phyloP scores from a whole-genome alignment of 2,113 vertebrate species.

The Machaerirhynchus nigripectus region DNA sequence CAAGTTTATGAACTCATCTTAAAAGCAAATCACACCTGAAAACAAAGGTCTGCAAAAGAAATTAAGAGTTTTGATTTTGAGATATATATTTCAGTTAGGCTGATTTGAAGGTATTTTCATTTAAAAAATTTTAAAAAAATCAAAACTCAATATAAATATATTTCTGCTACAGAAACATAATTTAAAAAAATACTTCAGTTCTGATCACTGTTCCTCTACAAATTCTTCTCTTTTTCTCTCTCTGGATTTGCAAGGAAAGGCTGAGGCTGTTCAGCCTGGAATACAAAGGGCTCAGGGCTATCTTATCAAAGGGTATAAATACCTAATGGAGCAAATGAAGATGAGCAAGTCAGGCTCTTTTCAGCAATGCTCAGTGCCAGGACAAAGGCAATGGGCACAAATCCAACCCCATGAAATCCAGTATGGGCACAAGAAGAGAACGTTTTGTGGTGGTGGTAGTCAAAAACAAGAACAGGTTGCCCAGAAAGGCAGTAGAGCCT shows the following conservation, averaged over 20 bases:
- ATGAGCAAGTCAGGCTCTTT: neutral
- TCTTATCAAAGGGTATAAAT: neutral
- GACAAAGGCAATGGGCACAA: neutral
- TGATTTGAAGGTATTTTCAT: neutral
- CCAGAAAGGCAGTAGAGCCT: neutral
- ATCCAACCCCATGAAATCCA: neutral
- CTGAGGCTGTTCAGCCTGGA: neutral
- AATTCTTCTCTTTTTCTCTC: neutral
- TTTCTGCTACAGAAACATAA: neutral
- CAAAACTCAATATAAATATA: neutral
- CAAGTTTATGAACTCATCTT: neutral
- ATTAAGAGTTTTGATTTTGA: neutral
- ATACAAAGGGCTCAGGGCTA: neutral
- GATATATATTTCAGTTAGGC: neutral
- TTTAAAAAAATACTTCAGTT: neutral
- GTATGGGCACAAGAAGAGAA: neutral
- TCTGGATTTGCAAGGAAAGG: neutral
- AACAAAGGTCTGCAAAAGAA: neutral
- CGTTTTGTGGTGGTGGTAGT: accelerated
- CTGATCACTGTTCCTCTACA: neutral
- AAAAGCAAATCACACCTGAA: neutral
- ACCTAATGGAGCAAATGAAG: neutral
- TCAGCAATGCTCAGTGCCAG: neutral
- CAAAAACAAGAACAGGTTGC: neutral
- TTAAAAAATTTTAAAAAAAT: neutral